A percentile compares a stretch with the other conserved stretches of the same genome.
phyloP scores from a whole-genome alignment of 2,888 invertebrate species.

The Sesia bembeciformis region DNA sequence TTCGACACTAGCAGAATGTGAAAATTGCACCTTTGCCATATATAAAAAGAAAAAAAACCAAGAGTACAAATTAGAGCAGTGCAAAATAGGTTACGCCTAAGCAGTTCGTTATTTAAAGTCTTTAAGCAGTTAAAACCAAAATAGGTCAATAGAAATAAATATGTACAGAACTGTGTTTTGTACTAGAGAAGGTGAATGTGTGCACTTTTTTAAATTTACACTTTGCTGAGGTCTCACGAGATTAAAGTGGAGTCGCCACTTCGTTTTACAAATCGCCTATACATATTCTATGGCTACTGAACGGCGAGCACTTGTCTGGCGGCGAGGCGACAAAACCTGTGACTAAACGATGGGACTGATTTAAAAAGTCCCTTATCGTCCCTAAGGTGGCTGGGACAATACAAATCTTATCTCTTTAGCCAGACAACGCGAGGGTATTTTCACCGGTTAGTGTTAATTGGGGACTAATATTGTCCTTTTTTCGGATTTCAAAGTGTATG shows the following conservation, averaged over 20 bases:
- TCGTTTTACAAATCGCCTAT: neutral
- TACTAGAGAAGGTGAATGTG: too few relatives aligned
- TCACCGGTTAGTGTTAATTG: conserved; percentile 48
- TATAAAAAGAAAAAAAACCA: too few relatives aligned
- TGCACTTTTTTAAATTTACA: too few relatives aligned
- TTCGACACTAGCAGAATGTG: too few relatives aligned
- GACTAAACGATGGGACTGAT: conserved; percentile 1
- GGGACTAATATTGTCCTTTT: conserved; percentile 28
- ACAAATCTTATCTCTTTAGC: conserved; percentile 40
- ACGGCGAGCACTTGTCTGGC: conserved; percentile 42
- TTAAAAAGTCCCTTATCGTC: conserved; percentile 31
- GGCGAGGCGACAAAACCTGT: conserved; percentile 34
- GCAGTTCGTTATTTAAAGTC: neutral
- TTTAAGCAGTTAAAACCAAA: neutral
- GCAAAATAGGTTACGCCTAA: too few relatives aligned
- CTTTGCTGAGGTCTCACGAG: neutral
- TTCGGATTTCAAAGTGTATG: conserved; percentile 2
- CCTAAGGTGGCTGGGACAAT: conserved; percentile 30
- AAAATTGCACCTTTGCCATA: too few relatives aligned
- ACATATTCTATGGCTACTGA: neutral
- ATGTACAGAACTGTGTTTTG: too few relatives aligned
- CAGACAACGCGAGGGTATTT: conserved; percentile 32
- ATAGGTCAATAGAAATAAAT: too few relatives aligned
- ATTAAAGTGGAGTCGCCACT: neutral
- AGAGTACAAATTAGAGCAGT: too few relatives aligned